A percentile compares a stretch with the other conserved stretches of the same genome.
phyloP scores from a whole-genome alignment of 2,113 vertebrate species.

The Dromaius novaehollandiae region DNA sequence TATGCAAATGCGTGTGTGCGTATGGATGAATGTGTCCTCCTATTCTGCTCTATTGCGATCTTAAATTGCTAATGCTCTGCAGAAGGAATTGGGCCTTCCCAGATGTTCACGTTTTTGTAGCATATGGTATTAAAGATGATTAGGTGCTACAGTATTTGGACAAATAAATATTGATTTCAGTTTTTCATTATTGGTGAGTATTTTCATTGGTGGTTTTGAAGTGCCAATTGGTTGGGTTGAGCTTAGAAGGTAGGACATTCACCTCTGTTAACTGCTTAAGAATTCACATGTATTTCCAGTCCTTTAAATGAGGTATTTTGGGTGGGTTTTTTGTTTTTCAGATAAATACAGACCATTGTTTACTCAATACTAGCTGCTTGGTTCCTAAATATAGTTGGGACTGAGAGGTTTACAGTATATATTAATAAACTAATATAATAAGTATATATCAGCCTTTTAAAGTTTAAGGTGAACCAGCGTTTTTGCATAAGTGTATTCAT shows the following conservation, averaged over 20 bases:
- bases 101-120: neutral
- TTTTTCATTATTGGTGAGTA: neutral
- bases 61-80: neutral
- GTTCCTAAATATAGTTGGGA: neutral
- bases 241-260: neutral
- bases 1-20: neutral
- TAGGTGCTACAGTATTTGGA: neutral
- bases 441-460: neutral
- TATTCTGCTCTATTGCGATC: neutral
- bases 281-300: neutral
- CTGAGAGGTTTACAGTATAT: neutral
- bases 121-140: neutral
- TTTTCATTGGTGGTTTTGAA: neutral
- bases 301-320: neutral
- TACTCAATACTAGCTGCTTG: neutral
- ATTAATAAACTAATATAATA: neutral
- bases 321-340: neutral
- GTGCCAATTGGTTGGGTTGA: neutral
- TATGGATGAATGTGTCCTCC: neutral
- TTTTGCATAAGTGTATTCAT: neutral
- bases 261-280: neutral
- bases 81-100: neutral
- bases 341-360: neutral
- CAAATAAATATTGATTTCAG: neutral
- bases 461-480: neutral